Base-by-base conservation (phyloP, 1,140 invertebrate genomes). In the Glomeris maerens region DNA sequence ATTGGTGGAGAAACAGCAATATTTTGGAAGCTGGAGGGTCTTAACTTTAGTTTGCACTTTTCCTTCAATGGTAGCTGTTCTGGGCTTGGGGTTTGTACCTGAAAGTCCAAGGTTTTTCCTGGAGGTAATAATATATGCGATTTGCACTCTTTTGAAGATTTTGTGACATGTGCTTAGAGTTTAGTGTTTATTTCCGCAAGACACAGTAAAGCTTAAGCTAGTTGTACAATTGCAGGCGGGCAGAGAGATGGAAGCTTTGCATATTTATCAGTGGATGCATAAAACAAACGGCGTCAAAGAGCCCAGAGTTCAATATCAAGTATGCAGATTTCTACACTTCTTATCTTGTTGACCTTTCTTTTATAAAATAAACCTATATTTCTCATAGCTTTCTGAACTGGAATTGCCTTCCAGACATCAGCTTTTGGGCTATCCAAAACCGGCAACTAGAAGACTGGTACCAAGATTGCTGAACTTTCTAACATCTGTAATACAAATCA, bases 1-100 rank as follows among this genome's bases (percentile, higher is more conserved):
- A 1, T 71, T 82, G 3, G 57, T 74, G 1, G 78, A 82, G 59
- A 78, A 79, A 57, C 75, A 75, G 49, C 76, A 80, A 57, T 79
- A 83, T 55, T 81, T 82, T 62, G 81, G 81, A 61, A 81, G 80
- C 20, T 87, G 83, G 83, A 78, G 84, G 53, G 72, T 79, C 56
- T 83, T 78, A 57, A 59, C 79, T 10, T 63, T 75, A 13, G 62
- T 85, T 0, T 84, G 81, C 61, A 77, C 78, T n/a, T 59, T 85
- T 31, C 83, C 84, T 0, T 78, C 80, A 36, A 64, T 85, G 1
- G 72, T 75, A 2, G 79, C 83, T 1, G 75, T 81, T 0, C 61
- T 80, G 21, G 74, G 79, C 5, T 71, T 87, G 23, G 73, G 82
- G 45, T 80, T 82, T 68, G 73, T 83, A 45, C 83, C 81, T 10